Evolutionary conservation across 2,888 invertebrate species (phyloP).

Genomic region (Argyresthia albistria): DNA sequence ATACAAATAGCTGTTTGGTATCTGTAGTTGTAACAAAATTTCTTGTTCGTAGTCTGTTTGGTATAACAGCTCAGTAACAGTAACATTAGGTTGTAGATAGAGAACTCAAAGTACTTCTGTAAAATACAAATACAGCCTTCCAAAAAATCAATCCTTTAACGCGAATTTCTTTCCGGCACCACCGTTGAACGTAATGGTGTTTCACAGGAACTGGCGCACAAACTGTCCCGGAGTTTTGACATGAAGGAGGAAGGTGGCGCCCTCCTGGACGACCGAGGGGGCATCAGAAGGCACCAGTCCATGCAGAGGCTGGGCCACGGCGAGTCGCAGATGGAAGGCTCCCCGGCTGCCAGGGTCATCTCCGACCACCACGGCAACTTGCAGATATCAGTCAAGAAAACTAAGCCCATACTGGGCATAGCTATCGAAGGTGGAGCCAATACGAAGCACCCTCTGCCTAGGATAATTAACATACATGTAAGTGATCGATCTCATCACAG

Average conservation of each 20-base stretch:
- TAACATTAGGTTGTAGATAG: slow-evolving; percentile 1
- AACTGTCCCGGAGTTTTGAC: slow-evolving; percentile 89
- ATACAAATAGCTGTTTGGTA: slow-evolving; percentile 56
- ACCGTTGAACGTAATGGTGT: neutral
- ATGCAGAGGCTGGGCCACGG: slow-evolving; percentile 81
- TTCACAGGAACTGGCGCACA: slow-evolving; percentile 86
- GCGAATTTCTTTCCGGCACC: too few relatives aligned
- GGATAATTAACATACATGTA: slow-evolving; percentile 97
- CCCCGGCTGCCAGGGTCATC: slow-evolving; percentile 76
- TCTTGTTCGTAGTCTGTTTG: slow-evolving; percentile 48
- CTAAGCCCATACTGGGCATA: slow-evolving; percentile 94
- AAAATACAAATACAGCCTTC: neutral
- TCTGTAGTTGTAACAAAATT: slow-evolving; percentile 43
- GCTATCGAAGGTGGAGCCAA: slow-evolving; percentile 98
- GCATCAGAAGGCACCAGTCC: slow-evolving; percentile 81
- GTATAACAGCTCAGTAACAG: slow-evolving; percentile 17
- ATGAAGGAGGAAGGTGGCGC: slow-evolving; percentile 89
- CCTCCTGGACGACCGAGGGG: slow-evolving; percentile 76
- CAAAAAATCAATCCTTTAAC: too few relatives aligned
- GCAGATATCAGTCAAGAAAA: slow-evolving; percentile 92
- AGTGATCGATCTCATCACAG: slow-evolving; percentile 47
- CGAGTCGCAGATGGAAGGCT: slow-evolving; percentile 65
- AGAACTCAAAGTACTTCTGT: neutral
- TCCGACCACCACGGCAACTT: slow-evolving; percentile 91
- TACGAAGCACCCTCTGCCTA: slow-evolving; percentile 93